Base-by-base conservation (phyloP, 2,888 invertebrate species). In the Odontocolon sp. region DNA sequence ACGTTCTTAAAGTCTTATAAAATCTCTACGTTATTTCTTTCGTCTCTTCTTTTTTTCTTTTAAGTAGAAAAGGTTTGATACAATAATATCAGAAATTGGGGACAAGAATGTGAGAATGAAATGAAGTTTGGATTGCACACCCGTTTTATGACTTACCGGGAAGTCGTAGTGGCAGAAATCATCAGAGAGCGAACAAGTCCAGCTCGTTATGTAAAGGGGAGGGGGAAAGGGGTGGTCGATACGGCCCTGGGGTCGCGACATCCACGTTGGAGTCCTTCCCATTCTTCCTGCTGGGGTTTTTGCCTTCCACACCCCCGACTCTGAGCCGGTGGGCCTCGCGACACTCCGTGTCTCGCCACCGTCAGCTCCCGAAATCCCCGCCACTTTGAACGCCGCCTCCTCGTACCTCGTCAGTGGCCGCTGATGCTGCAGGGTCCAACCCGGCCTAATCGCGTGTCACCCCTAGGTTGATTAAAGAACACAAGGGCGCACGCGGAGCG, bases 401-500 rank as follows among this genome's bases (percentile, higher is more conserved):
- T n/a, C n/a, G n/a, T n/a, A n/a, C n/a, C n/a, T n/a, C n/a, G n/a
- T n/a, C n/a, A n/a, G n/a, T n/a, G n/a, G 76, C 61, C 76, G 73
- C 82, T 81, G 72, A 78, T 79, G 80, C 80, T 80, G 80, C 80
- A 74, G 71, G 78, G 74, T 76, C 78, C 81, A 81, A 85, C 85
- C 85, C 85, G 86, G 87, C 86, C 87, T 89, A 89, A 89, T 89
- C 89, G 88, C 84, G 80, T 36, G 57, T n/a, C 87, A 79, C 84
- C 82, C 85, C 87, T 80, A 80, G 84, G 83, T 88, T 89, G 88
- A 88, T 89, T 88, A 87, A 89, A 87, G 88, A 88, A 89, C 87
- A 85, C 85, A 85, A 84, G 83, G 81, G 83, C 79, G 54, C 40
- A 45, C 54, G 23, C 23, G 31, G 18, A 9, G 8, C 84, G 80